Conservation (phyloP, 1,140 invertebrate species). For the Homalodisca vitripennis region DNA sequence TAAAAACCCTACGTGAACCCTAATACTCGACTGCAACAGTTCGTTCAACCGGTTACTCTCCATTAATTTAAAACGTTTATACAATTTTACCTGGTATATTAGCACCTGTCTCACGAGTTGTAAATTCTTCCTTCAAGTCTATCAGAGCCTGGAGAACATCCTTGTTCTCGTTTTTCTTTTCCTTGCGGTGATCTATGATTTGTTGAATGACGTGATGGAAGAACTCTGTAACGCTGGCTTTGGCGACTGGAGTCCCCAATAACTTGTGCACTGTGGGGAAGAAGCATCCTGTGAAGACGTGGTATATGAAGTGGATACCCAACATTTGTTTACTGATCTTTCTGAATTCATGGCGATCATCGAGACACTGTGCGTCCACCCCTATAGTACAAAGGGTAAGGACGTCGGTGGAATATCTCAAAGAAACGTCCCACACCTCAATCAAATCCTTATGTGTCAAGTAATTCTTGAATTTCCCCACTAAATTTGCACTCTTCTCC, state of each 20-base stretch:
- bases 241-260: not conserved
- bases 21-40: too few species aligned
- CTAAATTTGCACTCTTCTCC: not conserved
- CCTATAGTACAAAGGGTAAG: constrained; percentile 11
- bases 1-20: too few species aligned
- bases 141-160: not conserved
- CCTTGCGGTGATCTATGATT: not conserved
- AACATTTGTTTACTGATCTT: not conserved
- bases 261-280: not conserved
- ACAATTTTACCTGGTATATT: too few species aligned
- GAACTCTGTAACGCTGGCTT: constrained; percentile 2
- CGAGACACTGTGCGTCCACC: not conserved
- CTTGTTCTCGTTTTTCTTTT: not conserved
- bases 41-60: too few species aligned
- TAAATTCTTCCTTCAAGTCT: not conserved
- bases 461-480: not conserved
- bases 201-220: constrained; percentile 2
- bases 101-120: too few species aligned
- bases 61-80: too few species aligned
- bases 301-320: constrained; percentile 2
- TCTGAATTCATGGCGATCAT: not conserved
- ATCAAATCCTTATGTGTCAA: not conserved
- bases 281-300: constrained; percentile 12
- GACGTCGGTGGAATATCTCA: constrained; percentile 5
- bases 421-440: not conserved